These are phyloP conservation scores for Theonella swinhoei DNA, from an alignment of 37 sponge, comb jelly and placozoan species.

Conservation along the genomic window DNA sequence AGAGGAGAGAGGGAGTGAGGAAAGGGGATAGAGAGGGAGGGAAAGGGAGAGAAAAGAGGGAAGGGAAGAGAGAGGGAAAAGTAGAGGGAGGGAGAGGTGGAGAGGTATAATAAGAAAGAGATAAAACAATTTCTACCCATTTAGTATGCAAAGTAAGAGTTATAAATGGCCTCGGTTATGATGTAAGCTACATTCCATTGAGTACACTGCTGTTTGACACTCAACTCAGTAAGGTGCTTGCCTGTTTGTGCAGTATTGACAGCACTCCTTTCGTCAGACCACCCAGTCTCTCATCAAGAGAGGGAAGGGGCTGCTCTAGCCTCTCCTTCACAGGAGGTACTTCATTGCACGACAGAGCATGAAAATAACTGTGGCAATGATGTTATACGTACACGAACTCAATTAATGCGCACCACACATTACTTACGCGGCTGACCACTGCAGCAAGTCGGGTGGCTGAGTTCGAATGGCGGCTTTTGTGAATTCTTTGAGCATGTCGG, in stretches of 20 bases:
- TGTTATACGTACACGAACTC: background rate
- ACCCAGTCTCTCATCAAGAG: constrained; percentile 52
- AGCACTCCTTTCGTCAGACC: constrained; percentile 77
- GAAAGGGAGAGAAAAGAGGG: no score
- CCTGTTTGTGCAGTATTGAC: constrained; percentile 90
- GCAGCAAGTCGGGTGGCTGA: constrained; percentile 88
- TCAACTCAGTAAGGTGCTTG: no score
- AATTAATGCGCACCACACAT: constrained; percentile 4
- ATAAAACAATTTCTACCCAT: background rate
- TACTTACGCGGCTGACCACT: constrained; percentile 94
- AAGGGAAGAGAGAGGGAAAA: no score
- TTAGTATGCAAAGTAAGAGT: background rate
- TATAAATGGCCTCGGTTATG: no score
- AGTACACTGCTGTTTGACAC: no score
- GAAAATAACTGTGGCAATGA: constrained; percentile 76
- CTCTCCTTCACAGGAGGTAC: constrained; percentile 89
- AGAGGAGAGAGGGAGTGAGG: no score
- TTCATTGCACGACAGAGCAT: constrained; percentile 75
- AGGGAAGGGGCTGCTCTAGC: constrained; percentile 57
- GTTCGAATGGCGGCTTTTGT: constrained; percentile 98
- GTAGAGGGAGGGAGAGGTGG: no score
- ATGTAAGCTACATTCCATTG: no score
- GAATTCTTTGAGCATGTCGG: constrained; percentile 92
- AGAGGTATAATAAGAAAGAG: no score
- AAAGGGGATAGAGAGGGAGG: no score